A percentile compares a stretch with the other conserved stretches of the same genome.
Evolutionary conservation across 1,140 invertebrate genomes (phyloP).

Genomic region (Centruroides vittatus): DNA sequence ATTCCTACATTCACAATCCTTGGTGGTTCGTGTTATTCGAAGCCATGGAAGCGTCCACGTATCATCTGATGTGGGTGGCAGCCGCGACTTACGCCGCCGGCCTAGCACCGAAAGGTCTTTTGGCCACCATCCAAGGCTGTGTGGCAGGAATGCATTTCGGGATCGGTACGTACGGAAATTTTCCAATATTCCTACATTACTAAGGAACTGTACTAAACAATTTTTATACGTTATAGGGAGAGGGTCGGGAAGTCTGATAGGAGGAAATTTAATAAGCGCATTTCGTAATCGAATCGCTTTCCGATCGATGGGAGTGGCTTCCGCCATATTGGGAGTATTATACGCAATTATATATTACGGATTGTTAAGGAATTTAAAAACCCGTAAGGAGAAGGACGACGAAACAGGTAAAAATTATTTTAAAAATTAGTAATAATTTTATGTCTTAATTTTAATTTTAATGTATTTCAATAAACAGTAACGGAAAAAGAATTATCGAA

Average conservation of each 20-base stretch:
- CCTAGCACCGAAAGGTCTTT: conserved; percentile 59
- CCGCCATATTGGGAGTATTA: conserved; percentile 44
- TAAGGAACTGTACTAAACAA: neutral
- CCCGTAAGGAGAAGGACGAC: neutral
- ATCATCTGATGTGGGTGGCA: conserved; percentile 62
- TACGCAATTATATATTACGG: conserved; percentile 50
- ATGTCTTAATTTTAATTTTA: too few species aligned
- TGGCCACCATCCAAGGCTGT: conserved; percentile 65
- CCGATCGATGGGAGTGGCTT: conserved; percentile 46
- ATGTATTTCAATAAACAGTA: too few species aligned
- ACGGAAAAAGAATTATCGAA: too few species aligned
- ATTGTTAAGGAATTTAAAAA: neutral
- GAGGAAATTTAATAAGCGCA: conserved; percentile 59
- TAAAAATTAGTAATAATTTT: too few species aligned
- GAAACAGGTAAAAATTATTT: too few species aligned
- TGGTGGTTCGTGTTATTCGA: conserved; percentile 69
- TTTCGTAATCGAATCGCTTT: conserved; percentile 55
- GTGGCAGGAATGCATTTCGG: conserved; percentile 66
- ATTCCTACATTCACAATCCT: conserved; percentile 63
- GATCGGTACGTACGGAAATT: conserved; percentile 42
- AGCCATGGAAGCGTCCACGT: conserved; percentile 67
- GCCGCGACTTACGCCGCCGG: conserved; percentile 65
- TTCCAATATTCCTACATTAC: neutral
- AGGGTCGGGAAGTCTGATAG: conserved; percentile 55
- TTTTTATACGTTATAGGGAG: conserved; percentile 40